A percentile compares a stretch with the other conserved stretches of the same genome.
phyloP scores from a whole-genome alignment of 1,140 invertebrate species.

The Heliconius congener region DNA sequence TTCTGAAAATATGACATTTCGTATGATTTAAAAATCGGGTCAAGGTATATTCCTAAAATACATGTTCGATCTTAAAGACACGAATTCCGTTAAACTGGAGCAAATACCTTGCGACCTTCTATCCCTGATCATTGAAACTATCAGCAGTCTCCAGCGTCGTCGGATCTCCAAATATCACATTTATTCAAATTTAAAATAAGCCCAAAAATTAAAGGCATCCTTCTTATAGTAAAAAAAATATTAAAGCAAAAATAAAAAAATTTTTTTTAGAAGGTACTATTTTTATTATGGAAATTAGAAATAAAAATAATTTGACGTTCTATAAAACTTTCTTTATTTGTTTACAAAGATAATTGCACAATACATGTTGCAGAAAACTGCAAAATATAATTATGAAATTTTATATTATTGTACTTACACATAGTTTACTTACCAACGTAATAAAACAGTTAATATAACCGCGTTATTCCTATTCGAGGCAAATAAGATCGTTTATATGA shows the following conservation, averaged over 20 bases:
- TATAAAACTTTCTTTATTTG: not conserved
- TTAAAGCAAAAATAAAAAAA: too few relatives aligned
- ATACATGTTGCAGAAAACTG: conserved; percentile 29
- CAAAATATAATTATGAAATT: conserved; percentile 26
- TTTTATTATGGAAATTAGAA: too few relatives aligned
- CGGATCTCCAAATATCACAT: not conserved
- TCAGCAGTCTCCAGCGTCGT: not conserved
- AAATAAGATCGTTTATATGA: conserved; percentile 3
- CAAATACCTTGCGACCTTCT: not conserved
- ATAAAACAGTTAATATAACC: conserved; percentile 42
- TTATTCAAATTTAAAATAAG: not conserved
- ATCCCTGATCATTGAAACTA: not conserved
- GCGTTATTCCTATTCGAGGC: conserved; percentile 28
- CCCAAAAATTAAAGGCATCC: too few relatives aligned
- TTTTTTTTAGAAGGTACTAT: too few relatives aligned
- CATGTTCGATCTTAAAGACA: not conserved
- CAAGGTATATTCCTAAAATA: not conserved
- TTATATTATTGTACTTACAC: conserved; percentile 4
- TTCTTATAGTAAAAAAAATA: too few relatives aligned
- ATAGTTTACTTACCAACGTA: conserved; percentile 8
- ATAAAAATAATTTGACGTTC: too few relatives aligned
- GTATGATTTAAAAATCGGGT: not conserved
- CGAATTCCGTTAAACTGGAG: not conserved
- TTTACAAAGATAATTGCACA: conserved; percentile 11
- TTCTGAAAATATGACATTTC: not conserved